These are phyloP conservation scores for Drosophila parabipectinata DNA, from an alignment of 1,140 invertebrate species.

Conservation along the genomic window DNA sequence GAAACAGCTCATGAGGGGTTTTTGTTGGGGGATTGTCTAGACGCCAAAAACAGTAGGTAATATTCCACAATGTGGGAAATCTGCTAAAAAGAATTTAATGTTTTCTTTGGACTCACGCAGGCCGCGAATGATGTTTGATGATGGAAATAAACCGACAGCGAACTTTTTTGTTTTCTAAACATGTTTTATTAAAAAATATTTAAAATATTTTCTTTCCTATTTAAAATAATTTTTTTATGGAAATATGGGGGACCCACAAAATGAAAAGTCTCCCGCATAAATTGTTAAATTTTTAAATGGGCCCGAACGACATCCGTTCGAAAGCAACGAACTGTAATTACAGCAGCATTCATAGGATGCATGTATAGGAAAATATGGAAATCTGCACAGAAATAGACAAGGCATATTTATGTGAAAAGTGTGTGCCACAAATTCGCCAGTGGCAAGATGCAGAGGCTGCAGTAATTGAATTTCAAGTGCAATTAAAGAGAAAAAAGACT, in stretches of 20 bases:
- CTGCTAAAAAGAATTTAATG: conserved; percentile 14
- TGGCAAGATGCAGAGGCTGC: conserved; percentile 2
- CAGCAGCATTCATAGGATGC: conserved; percentile 21
- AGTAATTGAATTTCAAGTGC: conserved; percentile 41
- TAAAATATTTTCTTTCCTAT: neutral
- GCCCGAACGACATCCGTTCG: conserved; percentile 38
- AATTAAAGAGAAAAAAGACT: conserved; percentile 22
- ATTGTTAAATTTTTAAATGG: conserved; percentile 31
- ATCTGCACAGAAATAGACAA: conserved; percentile 36
- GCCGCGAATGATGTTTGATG: conserved; percentile 16
- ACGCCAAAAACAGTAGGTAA: conserved; percentile 10
- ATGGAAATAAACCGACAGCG: conserved; percentile 3
- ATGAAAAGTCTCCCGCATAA: conserved; percentile 41
- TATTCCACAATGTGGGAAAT: conserved; percentile 17
- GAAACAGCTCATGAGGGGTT: neutral
- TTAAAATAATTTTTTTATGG: neutral
- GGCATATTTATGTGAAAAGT: conserved; percentile 17
- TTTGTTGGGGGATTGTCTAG: conserved; percentile 22
- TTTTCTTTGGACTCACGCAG: conserved; percentile 30
- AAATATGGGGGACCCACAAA: neutral
- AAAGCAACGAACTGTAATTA: conserved; percentile 30
- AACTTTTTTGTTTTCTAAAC: neutral
- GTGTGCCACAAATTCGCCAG: conserved; percentile 36
- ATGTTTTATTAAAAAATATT: neutral
- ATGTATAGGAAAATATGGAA: conserved; percentile 32